phyloP scores from a whole-genome alignment of 1,140 invertebrate species.

The Hestina assimilis region DNA sequence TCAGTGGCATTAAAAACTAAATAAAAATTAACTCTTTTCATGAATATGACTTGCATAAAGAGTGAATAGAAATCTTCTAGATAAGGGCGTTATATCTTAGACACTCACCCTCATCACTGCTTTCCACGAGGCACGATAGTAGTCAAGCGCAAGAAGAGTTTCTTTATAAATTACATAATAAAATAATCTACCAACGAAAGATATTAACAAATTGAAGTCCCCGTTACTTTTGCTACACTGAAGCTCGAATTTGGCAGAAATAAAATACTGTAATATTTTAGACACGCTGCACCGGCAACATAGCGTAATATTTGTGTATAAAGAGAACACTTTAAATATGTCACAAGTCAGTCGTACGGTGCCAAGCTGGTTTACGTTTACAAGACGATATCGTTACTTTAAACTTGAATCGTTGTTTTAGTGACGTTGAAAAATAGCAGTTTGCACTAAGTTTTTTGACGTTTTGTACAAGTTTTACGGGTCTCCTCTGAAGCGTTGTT shows the following conservation, averaged over 20 bases:
- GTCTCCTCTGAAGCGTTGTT: constrained; percentile 41
- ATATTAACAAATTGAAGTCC: no score
- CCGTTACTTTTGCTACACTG: no score
- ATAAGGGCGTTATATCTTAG: no score
- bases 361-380: constrained; percentile 27
- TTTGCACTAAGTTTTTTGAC: constrained; percentile 49
- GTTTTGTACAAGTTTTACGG: constrained; percentile 34
- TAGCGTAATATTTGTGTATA: not conserved
- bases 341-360: constrained; percentile 15
- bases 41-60: no score
- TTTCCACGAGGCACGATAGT: no score
- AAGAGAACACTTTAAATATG: not conserved
- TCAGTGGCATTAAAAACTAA: no score
- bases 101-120: no score
- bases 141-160: no score
- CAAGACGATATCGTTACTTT: constrained; percentile 41
- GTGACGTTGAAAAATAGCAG: constrained; percentile 60
- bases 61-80: no score
- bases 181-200: no score
- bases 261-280: not conserved
- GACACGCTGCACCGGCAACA: not conserved
- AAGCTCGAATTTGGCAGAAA: not conserved
- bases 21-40: no score
- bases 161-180: no score
- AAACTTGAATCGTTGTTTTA: constrained; percentile 48